A percentile compares a stretch with the other conserved stretches of the same genome.
Evolutionary conservation across 2,113 vertebrate species (phyloP).

Genomic region (Meleagris gallopavo): DNA sequence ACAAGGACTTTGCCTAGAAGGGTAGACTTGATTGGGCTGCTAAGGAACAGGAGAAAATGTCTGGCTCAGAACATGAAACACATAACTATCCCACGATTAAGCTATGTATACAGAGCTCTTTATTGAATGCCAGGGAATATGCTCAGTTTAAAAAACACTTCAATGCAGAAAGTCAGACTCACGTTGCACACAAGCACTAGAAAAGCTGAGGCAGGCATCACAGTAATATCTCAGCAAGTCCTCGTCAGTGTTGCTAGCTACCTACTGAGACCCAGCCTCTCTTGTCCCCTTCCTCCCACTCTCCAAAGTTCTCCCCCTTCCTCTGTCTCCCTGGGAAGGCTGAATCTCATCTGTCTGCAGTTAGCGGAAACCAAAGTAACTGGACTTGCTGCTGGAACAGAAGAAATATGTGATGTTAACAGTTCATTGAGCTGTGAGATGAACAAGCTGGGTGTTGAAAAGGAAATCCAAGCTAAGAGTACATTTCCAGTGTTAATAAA

Average conservation of each 20-base stretch:
- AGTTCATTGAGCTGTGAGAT: constrained; percentile 85
- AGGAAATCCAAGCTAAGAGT: constrained; percentile 74
- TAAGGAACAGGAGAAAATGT: background rate
- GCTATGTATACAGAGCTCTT: background rate
- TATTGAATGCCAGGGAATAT: background rate
- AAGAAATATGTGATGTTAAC: constrained; percentile 82
- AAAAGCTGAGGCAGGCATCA: background rate
- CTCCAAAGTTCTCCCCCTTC: background rate
- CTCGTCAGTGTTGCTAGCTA: background rate
- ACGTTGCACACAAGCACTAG: background rate
- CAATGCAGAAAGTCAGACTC: background rate
- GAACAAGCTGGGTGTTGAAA: constrained; percentile 80
- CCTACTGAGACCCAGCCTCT: background rate
- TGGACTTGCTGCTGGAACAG: constrained; percentile 74
- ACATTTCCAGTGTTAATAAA: constrained; percentile 79
- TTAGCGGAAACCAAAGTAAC: constrained; percentile 67
- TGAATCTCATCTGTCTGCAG: constrained; percentile 71
- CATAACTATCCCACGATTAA: background rate
- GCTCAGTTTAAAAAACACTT: background rate
- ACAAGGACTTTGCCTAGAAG: background rate
- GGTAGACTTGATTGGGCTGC: background rate
- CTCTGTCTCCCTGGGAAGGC: constrained; percentile 39
- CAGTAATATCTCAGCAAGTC: background rate
- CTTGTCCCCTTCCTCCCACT: background rate
- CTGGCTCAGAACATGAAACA: background rate